These are phyloP conservation scores for Anadara kagoshimensis DNA, from an alignment of 1,140 invertebrate species.

Conservation along the genomic window DNA sequence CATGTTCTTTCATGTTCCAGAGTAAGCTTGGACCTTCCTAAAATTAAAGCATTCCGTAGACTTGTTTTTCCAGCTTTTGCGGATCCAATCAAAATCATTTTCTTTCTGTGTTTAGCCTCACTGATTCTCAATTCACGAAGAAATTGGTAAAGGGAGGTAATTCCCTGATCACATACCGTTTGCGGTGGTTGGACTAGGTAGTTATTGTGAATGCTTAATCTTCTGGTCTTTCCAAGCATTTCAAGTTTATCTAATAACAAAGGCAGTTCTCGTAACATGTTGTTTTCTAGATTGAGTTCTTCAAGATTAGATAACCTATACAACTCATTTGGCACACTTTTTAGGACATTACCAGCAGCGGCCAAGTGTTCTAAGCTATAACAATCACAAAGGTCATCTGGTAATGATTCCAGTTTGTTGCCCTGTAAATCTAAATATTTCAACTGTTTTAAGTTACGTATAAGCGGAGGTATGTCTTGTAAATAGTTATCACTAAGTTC, in stretches of 20 bases:
- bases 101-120: slow-evolving; percentile 63
- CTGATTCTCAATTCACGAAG: slow-evolving; percentile 58
- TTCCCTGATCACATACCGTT: slow-evolving; percentile 65
- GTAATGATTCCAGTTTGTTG: slow-evolving; percentile 60
- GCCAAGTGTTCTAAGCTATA: slow-evolving; percentile 49
- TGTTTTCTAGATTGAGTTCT: slow-evolving; percentile 61
- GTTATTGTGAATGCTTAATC: slow-evolving; percentile 62
- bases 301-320: slow-evolving; percentile 54
- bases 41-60: slow-evolving; percentile 62
- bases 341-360: slow-evolving; percentile 56
- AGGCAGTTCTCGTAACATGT: slow-evolving; percentile 65
- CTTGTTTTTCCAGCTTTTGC: slow-evolving; percentile 68
- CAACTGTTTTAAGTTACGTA: slow-evolving; percentile 58
- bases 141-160: slow-evolving; percentile 54
- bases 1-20: slow-evolving; percentile 65
- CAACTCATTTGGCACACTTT: slow-evolving; percentile 56
- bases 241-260: slow-evolving; percentile 62
- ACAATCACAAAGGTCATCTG: slow-evolving; percentile 60
- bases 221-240: slow-evolving; percentile 49
- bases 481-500: slow-evolving; percentile 69
- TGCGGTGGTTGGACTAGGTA: slow-evolving; percentile 62
- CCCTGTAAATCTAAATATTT: slow-evolving; percentile 52
- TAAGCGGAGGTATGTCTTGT: slow-evolving; percentile 51
- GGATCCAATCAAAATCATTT: slow-evolving; percentile 68
- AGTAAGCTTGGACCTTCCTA: slow-evolving; percentile 62